Conservation (phyloP, 2,113 vertebrate species). For the Lepus timidus region DNA sequence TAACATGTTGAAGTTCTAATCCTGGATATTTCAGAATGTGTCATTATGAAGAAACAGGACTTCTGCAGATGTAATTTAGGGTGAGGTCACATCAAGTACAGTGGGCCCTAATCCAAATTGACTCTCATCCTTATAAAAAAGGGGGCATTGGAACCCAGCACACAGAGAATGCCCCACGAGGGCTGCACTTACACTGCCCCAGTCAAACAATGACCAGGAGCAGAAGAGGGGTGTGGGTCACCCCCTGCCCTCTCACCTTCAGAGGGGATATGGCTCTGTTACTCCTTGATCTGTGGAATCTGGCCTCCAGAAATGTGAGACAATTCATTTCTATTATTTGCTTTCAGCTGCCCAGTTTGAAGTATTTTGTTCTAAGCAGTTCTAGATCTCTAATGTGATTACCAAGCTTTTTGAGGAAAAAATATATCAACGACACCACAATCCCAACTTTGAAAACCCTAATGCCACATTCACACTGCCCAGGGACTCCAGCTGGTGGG, state of each 20-base stretch:
- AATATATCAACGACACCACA: background rate
- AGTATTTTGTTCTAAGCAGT: background rate
- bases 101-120: too few species aligned
- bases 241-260: too few species aligned
- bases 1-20: background rate
- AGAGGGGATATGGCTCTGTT: rapidly evolving
- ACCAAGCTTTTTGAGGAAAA: background rate
- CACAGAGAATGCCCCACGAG: too few species aligned
- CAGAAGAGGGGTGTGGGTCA: too few species aligned
- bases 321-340: background rate
- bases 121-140: background rate
- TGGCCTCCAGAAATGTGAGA: background rate
- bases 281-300: background rate
- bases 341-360: background rate
- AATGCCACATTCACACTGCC: background rate
- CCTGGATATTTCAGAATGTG: background rate
- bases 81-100: background rate
- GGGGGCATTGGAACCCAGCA: background rate
- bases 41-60: background rate
- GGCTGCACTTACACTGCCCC: background rate
- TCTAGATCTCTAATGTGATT: background rate
- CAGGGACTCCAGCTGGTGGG: rapidly evolving
- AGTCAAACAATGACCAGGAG: background rate
- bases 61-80: background rate
- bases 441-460: background rate